Evolutionary conservation across 2,113 vertebrate species (phyloP).

Genomic region (Lampris incognitus): DNA sequence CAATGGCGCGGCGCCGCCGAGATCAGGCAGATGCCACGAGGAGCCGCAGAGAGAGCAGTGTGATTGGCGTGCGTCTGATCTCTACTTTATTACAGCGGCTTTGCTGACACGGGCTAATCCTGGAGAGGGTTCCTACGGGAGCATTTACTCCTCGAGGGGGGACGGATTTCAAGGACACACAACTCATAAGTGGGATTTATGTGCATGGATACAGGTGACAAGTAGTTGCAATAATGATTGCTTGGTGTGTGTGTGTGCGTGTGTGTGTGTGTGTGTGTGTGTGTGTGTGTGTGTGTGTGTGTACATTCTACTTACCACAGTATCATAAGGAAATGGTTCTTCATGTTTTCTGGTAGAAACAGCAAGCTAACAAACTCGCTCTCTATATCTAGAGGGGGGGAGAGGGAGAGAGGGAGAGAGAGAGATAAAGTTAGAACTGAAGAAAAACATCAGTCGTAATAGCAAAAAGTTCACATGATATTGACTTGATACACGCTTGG

Average conservation of each 20-base stretch:
- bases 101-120: constrained; percentile 66
- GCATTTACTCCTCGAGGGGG: constrained; percentile 47
- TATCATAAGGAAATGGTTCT: constrained; percentile 75
- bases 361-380: constrained; percentile 30
- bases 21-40: constrained; percentile 29
- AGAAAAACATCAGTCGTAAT: constrained; percentile 42
- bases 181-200: constrained; percentile 50
- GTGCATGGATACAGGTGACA: constrained; percentile 46
- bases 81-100: constrained; percentile 55
- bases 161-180: constrained; percentile 66
- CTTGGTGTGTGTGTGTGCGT: constrained; percentile 27
- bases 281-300: constrained; percentile 2
- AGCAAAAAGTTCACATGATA: constrained; percentile 14
- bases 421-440: constrained; percentile 1
- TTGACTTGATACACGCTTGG: not conserved
- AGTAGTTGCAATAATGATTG: constrained; percentile 36
- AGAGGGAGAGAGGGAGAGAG: constrained; percentile 15
- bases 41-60: constrained; percentile 19
- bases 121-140: constrained; percentile 55
- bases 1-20: constrained; percentile 29
- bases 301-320: constrained; percentile 70
- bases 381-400: constrained; percentile 42
- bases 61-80: constrained; percentile 53
- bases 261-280: not conserved
- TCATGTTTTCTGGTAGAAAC: constrained; percentile 70